These are phyloP conservation scores for Papilio dardanus DNA, from an alignment of 1,140 invertebrate genomes.

Conservation along the genomic window DNA sequence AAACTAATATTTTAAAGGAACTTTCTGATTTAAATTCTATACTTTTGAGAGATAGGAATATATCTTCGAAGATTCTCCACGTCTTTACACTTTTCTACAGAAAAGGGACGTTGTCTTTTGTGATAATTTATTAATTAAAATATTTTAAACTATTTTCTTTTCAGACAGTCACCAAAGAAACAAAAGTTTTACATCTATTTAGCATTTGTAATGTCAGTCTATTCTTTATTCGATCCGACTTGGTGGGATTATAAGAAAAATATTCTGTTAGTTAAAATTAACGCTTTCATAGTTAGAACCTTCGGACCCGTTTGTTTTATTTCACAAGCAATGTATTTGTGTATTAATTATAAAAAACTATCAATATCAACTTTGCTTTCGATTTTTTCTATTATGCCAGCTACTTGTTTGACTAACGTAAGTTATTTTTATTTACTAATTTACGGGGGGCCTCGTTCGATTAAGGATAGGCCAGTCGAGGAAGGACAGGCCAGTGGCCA, in stretches of 20 bases:
- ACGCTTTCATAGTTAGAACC: constrained; percentile 32
- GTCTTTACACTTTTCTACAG: too few relatives aligned
- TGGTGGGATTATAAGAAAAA: constrained; percentile 44
- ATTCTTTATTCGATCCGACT: constrained; percentile 36
- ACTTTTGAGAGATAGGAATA: too few relatives aligned
- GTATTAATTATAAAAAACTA: constrained; percentile 42
- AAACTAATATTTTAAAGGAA: too few relatives aligned
- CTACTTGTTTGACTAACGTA: constrained; percentile 40
- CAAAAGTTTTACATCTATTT: constrained; percentile 49
- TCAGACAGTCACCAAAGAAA: constrained; percentile 44
- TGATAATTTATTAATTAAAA: too few relatives aligned
- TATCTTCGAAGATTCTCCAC: too few relatives aligned
- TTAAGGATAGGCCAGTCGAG: too few relatives aligned
- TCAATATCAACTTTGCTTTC: constrained; percentile 45
- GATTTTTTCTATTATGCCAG: constrained; percentile 50
- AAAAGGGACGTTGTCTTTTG: too few relatives aligned
- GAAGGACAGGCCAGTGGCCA: too few relatives aligned
- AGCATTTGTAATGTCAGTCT: constrained; percentile 32
- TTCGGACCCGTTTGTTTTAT: constrained; percentile 39
- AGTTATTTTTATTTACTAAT: too few relatives aligned
- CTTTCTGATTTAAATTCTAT: too few relatives aligned
- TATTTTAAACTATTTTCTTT: constrained; percentile 17
- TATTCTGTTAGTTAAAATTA: constrained; percentile 31
- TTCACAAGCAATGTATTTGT: constrained; percentile 44
- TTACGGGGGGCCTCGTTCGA: too few relatives aligned